Conservation (phyloP, 2,888 invertebrate genomes). For the Drosophila mimica region DNA sequence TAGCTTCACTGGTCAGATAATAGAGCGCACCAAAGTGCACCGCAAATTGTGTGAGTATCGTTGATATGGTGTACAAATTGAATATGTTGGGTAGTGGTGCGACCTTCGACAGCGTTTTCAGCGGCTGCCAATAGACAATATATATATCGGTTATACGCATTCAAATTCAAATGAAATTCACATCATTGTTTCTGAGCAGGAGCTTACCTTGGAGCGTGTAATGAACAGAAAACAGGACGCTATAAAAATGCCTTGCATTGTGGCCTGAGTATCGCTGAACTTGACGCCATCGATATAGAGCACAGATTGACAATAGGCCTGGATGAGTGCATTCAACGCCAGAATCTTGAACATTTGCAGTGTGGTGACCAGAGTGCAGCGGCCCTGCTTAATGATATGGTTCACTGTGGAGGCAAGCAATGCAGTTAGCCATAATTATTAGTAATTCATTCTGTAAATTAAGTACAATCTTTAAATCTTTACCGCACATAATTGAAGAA, state of each 20-base stretch:
- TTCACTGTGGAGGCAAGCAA: constrained; percentile 90
- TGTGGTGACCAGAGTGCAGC: constrained; percentile 99
- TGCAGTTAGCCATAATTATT: background rate
- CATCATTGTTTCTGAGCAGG: background rate
- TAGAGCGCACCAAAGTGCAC: constrained; percentile 97
- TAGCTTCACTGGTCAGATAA: constrained; percentile 94
- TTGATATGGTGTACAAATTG: constrained; percentile 97
- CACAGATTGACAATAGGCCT: constrained; percentile 99
- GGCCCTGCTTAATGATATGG: constrained; percentile 99
- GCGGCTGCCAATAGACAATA: constrained; percentile 88
- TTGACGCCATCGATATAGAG: constrained; percentile 99
- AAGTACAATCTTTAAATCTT: constrained; percentile 78
- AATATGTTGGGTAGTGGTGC: constrained; percentile 99
- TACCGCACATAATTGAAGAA: constrained; percentile 97
- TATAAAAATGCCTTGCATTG: constrained; percentile 96
- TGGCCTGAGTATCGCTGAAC: constrained; percentile 98
- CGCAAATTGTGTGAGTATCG: constrained; percentile 96
- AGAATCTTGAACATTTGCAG: constrained; percentile 99
- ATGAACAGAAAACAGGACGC: constrained; percentile 99
- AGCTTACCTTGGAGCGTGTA: constrained; percentile 95
- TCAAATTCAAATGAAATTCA: too few species aligned
- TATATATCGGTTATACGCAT: background rate
- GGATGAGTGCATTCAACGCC: constrained; percentile 97
- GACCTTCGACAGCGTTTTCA: constrained; percentile 96
- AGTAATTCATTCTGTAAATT: background rate